Conservation (phyloP, 2,888 invertebrate species). For the Hedychridium roseum region DNA sequence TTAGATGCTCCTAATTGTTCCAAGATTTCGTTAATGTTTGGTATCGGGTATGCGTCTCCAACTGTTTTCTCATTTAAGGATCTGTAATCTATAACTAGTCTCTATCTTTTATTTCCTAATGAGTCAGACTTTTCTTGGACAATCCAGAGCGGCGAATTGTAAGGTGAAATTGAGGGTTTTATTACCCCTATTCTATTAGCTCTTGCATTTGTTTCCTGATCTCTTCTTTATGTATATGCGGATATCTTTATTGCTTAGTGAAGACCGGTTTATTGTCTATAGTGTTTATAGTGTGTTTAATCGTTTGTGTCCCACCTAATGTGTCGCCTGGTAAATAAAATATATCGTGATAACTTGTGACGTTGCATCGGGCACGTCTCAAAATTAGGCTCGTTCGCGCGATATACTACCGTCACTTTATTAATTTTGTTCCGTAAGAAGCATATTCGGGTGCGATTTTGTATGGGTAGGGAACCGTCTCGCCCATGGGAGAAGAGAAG, state of each 20-base stretch:
- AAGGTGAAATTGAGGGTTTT: not conserved
- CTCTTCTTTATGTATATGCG: not conserved
- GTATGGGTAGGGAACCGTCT: too few species aligned
- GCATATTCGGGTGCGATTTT: too few species aligned
- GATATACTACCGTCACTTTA: too few species aligned
- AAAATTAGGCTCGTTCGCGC: too few species aligned
- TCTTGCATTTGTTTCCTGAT: not conserved
- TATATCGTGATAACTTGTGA: slow-evolving; percentile 10
- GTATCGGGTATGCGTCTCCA: not conserved
- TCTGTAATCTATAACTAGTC: not conserved
- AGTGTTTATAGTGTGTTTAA: slow-evolving; percentile 7
- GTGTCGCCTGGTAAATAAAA: slow-evolving; percentile 18
- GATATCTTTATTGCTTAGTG: not conserved
- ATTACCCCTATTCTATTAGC: not conserved
- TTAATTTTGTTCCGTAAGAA: too few species aligned
- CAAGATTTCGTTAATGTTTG: not conserved
- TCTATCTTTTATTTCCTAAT: not conserved
- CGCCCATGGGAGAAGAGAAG: too few species aligned
- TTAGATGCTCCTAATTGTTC: not conserved
- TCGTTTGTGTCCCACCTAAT: slow-evolving; percentile 4
- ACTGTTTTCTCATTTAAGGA: not conserved
- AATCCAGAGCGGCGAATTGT: not conserved
- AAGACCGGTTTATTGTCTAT: not conserved
- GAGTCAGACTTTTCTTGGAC: not conserved
- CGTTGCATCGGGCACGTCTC: too few species aligned